phyloP scores from a whole-genome alignment of 2,888 invertebrate genomes.

The Tanypteryx hageni region DNA sequence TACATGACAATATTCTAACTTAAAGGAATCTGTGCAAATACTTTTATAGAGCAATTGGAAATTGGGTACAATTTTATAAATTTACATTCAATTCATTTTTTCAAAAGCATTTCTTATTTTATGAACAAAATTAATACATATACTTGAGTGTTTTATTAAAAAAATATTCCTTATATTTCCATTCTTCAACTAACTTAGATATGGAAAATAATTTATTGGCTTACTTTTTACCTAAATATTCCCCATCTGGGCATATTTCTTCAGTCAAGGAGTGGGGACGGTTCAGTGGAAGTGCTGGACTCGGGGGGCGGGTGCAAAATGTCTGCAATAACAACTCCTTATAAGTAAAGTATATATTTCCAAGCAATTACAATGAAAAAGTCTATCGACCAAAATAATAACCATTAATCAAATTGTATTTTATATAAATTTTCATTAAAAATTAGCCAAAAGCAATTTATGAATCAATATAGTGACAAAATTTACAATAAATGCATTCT shows the following conservation, averaged over 20 bases:
- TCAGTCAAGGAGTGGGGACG: conserved; percentile 68
- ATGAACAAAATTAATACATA: not conserved
- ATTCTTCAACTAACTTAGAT: too few species aligned
- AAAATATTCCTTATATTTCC: not conserved
- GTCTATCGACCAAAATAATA: not conserved
- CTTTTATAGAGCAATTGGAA: too few species aligned
- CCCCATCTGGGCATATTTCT: conserved; percentile 67
- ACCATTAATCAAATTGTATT: too few species aligned
- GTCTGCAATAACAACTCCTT: conserved; percentile 63
- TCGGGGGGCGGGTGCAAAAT: conserved; percentile 67
- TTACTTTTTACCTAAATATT: conserved; percentile 66
- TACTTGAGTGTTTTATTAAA: not conserved
- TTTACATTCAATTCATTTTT: too few species aligned
- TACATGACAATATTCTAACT: too few species aligned
- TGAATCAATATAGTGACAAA: not conserved
- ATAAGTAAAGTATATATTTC: not conserved
- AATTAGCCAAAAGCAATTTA: not conserved
- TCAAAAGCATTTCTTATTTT: not conserved
- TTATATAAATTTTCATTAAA: too few species aligned
- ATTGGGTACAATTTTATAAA: too few species aligned
- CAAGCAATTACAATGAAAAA: not conserved
- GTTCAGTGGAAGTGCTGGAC: conserved; percentile 68
- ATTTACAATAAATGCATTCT: not conserved
- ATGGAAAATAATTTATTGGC: conserved; percentile 34
- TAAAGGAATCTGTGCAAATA: too few species aligned